A percentile compares a stretch with the other conserved stretches of the same genome.
These are phyloP conservation scores for Achroia grisella DNA, from an alignment of 1,140 invertebrate genomes.

Conservation along the genomic window DNA sequence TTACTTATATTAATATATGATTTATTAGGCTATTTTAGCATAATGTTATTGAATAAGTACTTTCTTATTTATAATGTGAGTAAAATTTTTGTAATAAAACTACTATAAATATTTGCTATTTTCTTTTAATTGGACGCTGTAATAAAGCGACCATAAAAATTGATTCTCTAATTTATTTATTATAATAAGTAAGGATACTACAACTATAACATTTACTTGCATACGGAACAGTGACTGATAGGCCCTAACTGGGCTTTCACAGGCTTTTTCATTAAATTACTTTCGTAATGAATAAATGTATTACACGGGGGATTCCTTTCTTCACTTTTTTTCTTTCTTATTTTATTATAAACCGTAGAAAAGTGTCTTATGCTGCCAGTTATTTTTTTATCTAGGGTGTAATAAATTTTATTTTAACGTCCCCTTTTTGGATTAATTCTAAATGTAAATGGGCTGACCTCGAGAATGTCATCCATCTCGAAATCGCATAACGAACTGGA, in stretches of 20 bases:
- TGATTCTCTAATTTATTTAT: not conserved
- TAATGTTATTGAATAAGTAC: too few species aligned
- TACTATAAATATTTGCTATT: not conserved
- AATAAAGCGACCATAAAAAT: too few species aligned
- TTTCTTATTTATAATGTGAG: too few species aligned
- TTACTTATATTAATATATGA: too few species aligned
- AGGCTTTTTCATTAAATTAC: conserved; percentile 54
- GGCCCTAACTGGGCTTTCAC: conserved; percentile 5
- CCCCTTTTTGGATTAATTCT: conserved; percentile 39
- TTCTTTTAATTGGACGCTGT: not conserved
- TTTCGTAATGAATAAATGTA: conserved; percentile 64
- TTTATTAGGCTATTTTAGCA: too few species aligned
- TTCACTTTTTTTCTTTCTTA: conserved; percentile 44
- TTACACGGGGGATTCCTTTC: conserved; percentile 52
- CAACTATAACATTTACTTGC: not conserved
- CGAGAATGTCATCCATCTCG: conserved; percentile 17
- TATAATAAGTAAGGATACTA: conserved; percentile 2
- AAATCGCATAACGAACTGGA: conserved; percentile 20
- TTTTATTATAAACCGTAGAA: conserved; percentile 52
- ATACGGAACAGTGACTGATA: conserved; percentile 9
- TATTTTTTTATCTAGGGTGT: conserved; percentile 44
- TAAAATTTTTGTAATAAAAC: not conserved
- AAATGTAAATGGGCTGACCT: conserved; percentile 43
- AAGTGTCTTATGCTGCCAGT: conserved; percentile 44
- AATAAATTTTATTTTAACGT: conserved; percentile 49